Percentiles rank a stretch among this genome's conserved stretches.
Evolutionary conservation across 2,888 invertebrate genomes (phyloP).

Genomic region (Smittia aterrima): DNA sequence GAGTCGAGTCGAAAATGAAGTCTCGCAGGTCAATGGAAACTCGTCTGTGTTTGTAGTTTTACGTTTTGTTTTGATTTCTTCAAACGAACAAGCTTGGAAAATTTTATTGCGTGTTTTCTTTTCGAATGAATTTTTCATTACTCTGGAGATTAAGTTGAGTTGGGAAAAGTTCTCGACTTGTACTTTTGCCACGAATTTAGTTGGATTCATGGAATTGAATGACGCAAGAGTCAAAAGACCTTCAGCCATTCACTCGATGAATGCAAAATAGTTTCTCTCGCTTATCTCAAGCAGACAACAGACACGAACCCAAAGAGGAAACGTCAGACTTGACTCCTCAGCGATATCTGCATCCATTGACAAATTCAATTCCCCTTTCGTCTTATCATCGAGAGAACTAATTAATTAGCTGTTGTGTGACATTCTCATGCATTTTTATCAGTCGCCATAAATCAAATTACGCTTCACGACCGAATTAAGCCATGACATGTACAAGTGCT

Average conservation of each 20-base stretch:
- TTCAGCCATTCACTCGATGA: too few relatives aligned
- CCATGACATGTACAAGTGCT: not conserved
- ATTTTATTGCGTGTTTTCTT: conserved; percentile 18
- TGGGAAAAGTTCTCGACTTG: too few relatives aligned
- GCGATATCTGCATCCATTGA: not conserved
- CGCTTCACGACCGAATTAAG: not conserved
- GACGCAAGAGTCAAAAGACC: not conserved
- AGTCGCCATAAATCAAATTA: not conserved
- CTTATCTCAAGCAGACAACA: conserved; percentile 1
- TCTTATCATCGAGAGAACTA: not conserved
- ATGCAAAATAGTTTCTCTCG: not conserved
- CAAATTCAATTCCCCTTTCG: not conserved
- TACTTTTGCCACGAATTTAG: too few relatives aligned
- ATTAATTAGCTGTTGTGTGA: not conserved
- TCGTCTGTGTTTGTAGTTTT: conserved; percentile 26
- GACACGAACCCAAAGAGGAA: not conserved
- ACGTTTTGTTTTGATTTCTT: conserved; percentile 41
- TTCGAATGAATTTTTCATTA: not conserved
- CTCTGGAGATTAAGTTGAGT: not conserved
- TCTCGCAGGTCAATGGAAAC: not conserved
- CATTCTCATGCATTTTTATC: not conserved
- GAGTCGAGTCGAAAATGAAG: conserved; percentile 6
- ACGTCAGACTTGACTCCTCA: not conserved
- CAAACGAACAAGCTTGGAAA: conserved; percentile 5
- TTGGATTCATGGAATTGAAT: too few relatives aligned